Base-by-base conservation (phyloP, 2,797 vertebrate species). In the Perodicticus potto region DNA sequence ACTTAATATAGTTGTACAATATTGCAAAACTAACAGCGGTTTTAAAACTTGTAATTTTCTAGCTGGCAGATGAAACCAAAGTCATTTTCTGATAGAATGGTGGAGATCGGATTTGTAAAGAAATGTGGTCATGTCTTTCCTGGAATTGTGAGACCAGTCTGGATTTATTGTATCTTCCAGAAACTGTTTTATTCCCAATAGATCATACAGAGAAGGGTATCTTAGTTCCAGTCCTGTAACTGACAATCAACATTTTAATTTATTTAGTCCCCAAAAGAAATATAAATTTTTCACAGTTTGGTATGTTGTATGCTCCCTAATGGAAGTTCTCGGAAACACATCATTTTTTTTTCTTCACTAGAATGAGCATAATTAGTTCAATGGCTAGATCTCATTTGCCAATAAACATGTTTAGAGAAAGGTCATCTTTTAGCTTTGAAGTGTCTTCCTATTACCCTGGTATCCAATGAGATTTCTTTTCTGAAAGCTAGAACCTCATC, bases 231-330 rank as follows among this genome's bases (percentile, higher is more conserved):
- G 20, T 78, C 74, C 27, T 59, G 43, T 63, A 73, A 40, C 14
- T 37, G 55, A n/a, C 45, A 16, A 78, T 94, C 43, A 17, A 20
- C 27, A 82, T 82, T 89, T 92, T 93, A 83, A 96, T 95, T 94
- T 90, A 90, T 93, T 83, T 84, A 70, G 81, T 89, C 69, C 77
- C 40, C 40, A n/a, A 84, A 96, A 22, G 53, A 95, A 93, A 83
- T 82, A 81, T 70, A 86, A 63, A 93, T 93, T 87, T 61, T 76
- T 78, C 72, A 55, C 23, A 23, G 8, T 59, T 67, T 49, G 40
- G 53, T 53, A 43, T 57, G 19, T 43, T 20, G 7, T 23, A n/a
- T 13, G 32, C 40, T 77, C 34, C 40, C 49, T 57, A 22, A 65
- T 74, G 43, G 65, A 92, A 94, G 49, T 74, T 77, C 63, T 77